A percentile compares a stretch with the other conserved stretches of the same genome.
Conservation (phyloP, 1,140 invertebrate genomes). For the Venustaconcha ellipsiformis region DNA sequence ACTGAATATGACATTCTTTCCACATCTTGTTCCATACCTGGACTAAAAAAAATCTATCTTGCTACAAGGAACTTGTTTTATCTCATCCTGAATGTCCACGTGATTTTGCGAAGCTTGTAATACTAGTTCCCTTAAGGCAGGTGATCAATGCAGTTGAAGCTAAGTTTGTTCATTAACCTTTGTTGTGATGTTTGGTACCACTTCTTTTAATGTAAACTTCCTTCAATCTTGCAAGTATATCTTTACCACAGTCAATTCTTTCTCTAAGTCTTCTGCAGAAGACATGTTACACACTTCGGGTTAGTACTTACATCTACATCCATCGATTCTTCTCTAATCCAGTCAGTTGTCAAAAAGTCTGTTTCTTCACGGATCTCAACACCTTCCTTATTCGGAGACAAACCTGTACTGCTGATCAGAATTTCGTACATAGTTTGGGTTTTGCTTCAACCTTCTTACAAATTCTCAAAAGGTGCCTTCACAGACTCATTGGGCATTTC, state of each 20-base stretch:
- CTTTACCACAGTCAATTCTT: background rate
- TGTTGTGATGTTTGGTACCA: slow-evolving; percentile 12
- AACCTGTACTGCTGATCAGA: no score
- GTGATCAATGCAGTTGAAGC: background rate
- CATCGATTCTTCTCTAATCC: no score
- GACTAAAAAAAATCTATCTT: slow-evolving; percentile 27
- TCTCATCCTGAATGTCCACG: slow-evolving; percentile 1
- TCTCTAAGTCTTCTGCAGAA: no score
- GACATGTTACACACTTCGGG: no score
- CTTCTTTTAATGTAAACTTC: slow-evolving; percentile 7
- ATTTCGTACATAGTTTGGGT: no score
- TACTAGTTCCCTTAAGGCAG: slow-evolving; percentile 1
- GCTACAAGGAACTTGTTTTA: background rate
- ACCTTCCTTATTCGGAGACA: no score
- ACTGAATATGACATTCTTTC: slow-evolving; percentile 2
- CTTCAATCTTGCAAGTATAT: slow-evolving; percentile 15
- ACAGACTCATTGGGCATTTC: no score
- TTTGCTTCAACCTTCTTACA: no score
- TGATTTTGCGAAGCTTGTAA: slow-evolving; percentile 27
- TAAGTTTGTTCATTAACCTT: background rate
- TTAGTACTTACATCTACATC: no score
- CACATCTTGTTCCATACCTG: slow-evolving; percentile 6
- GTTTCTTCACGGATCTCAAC: no score
- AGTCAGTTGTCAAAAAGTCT: no score
- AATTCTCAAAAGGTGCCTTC: no score